phyloP scores from a whole-genome alignment of 2,888 invertebrate species.

The Zonitis immaculata region DNA sequence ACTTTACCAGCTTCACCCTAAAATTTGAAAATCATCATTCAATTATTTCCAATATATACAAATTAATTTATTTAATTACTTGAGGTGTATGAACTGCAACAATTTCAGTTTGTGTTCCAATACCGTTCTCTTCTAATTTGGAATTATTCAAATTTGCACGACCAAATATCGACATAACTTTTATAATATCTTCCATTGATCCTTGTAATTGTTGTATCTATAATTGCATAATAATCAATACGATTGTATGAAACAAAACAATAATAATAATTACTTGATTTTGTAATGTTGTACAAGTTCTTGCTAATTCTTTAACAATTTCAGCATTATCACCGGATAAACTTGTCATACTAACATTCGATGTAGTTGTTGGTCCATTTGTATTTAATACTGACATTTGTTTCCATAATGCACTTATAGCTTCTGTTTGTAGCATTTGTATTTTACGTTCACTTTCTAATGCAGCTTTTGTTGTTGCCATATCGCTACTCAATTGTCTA shows the following conservation, averaged over 20 bases:
- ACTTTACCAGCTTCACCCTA: conserved; percentile 45
- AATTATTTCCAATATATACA: background rate
- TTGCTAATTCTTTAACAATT: conserved; percentile 67
- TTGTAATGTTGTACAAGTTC: conserved; percentile 70
- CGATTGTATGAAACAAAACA: background rate
- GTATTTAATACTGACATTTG: conserved; percentile 69
- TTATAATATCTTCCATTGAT: conserved; percentile 73
- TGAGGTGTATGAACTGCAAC: conserved; percentile 73
- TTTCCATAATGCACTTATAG: conserved; percentile 85
- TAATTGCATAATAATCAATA: conserved; percentile 9
- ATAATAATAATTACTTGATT: conserved; percentile 57
- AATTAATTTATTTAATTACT: conserved; percentile 44
- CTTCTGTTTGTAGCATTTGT: conserved; percentile 84
- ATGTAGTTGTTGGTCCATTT: conserved; percentile 24
- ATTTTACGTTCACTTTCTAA: conserved; percentile 80
- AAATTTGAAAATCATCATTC: background rate
- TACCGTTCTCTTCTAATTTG: conserved; percentile 48
- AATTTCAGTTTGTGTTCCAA: conserved; percentile 76
- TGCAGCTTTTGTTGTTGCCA: conserved; percentile 80
- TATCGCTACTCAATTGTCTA: conserved; percentile 76
- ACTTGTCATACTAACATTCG: conserved; percentile 31
- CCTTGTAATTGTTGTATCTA: conserved; percentile 75
- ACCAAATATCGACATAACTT: conserved; percentile 59
- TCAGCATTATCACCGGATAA: conserved; percentile 53
- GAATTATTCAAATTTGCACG: conserved; percentile 38